These are phyloP conservation scores for Coreoperca whiteheadi DNA, from an alignment of 2,113 vertebrate genomes.

Conservation along the genomic window DNA sequence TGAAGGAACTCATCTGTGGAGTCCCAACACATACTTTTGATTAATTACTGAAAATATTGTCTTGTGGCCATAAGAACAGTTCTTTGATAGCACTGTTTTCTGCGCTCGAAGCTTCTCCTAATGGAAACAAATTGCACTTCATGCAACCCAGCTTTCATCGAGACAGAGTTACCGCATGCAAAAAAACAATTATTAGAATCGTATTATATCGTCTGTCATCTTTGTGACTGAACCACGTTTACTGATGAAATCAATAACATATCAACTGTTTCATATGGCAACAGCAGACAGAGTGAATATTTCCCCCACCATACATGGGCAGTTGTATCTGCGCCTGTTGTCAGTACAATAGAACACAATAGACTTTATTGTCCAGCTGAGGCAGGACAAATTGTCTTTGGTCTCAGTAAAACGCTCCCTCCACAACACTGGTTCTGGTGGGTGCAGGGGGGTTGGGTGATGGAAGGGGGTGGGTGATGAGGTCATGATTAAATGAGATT, in stretches of 20 bases:
- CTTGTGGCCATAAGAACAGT: neutral
- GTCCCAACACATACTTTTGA: neutral
- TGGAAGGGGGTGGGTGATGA: conserved; percentile 44
- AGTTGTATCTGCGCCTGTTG: neutral
- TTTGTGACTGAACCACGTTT: neutral
- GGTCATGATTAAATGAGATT: conserved; percentile 77
- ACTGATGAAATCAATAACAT: neutral
- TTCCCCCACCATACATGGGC: neutral
- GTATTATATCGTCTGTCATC: neutral
- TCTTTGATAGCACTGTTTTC: neutral
- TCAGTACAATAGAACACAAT: neutral
- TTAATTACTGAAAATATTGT: neutral
- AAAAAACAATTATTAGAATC: neutral
- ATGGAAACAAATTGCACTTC: neutral
- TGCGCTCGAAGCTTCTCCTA: neutral
- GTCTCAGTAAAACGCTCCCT: neutral
- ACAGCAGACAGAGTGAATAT: neutral
- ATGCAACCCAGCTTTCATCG: neutral
- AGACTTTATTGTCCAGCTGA: no score
- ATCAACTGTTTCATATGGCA: neutral
- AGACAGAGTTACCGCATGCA: neutral
- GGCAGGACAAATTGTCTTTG: no score
- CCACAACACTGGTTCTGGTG: neutral
- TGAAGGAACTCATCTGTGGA: no score
- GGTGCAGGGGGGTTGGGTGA: neutral